Percentiles rank a stretch among this genome's conserved stretches.
phyloP scores from a whole-genome alignment of 2,888 invertebrate genomes.

The Capitulum mitella region DNA sequence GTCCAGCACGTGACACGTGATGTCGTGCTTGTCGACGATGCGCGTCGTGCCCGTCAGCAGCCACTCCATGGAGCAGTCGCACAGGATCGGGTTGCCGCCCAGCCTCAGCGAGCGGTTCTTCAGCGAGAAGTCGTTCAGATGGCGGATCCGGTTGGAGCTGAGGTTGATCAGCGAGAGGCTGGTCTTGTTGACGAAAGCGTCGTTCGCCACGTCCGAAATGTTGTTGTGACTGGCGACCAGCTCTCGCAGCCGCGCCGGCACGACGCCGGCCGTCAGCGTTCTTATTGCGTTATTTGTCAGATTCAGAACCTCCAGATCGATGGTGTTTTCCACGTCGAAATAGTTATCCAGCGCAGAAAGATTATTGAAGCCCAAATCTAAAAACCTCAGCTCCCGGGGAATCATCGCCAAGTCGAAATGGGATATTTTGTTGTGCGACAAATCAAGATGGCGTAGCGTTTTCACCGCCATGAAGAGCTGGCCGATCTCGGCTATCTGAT shows the following conservation, averaged over 20 bases:
- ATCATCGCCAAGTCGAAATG: constrained; percentile 80
- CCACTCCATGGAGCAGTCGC: constrained; percentile 36
- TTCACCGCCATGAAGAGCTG: constrained; percentile 7
- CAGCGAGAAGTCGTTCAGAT: constrained; percentile 57
- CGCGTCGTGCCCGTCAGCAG: constrained; percentile 45
- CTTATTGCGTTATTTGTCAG: constrained; percentile 74
- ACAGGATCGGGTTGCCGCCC: constrained; percentile 34
- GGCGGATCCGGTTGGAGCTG: constrained; percentile 73
- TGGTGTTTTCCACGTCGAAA: constrained; percentile 50
- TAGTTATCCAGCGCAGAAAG: constrained; percentile 63
- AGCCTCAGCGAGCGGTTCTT: constrained; percentile 42
- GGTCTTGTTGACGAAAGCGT: constrained; percentile 84
- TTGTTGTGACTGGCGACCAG: constrained; percentile 79
- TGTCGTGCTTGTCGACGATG: background rate
- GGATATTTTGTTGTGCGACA: constrained; percentile 75
- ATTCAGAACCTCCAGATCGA: constrained; percentile 70
- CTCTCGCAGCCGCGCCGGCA: constrained; percentile 73
- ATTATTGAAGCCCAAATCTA: constrained; percentile 77
- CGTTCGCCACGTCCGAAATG: constrained; percentile 72
- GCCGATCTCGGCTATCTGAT: background rate
- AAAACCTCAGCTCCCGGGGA: constrained; percentile 82
- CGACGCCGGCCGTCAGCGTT: constrained; percentile 65
- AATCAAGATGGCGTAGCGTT: constrained; percentile 72
- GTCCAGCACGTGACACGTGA: constrained; percentile 55
- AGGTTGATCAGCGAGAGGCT: constrained; percentile 85